Percentiles rank a stretch among this genome's conserved stretches.
Evolutionary conservation across 2,797 vertebrate genomes (phyloP).

Genomic region (Eutrigla gurnardus): DNA sequence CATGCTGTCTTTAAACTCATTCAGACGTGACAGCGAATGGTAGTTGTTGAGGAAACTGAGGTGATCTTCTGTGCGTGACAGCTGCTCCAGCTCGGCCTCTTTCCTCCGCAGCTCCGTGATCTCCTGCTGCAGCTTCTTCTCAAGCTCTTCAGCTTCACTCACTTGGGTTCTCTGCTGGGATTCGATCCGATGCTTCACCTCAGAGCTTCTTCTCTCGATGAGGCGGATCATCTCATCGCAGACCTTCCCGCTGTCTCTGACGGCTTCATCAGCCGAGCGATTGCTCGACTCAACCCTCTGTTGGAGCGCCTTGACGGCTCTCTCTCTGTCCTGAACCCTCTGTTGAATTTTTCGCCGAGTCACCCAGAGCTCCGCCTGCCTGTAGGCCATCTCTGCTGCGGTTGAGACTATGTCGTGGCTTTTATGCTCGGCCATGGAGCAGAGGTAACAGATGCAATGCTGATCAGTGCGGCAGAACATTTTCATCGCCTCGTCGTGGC

Average conservation of each 20-base stretch:
- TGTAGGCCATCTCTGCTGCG: slow-evolving; percentile 13
- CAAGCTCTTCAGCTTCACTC: slow-evolving; percentile 1
- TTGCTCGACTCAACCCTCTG: not conserved
- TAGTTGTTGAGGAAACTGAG: slow-evolving; percentile 26
- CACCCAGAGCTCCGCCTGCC: fast-evolving
- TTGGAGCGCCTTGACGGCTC: not conserved
- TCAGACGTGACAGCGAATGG: not conserved
- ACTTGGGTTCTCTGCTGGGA: slow-evolving; percentile 14
- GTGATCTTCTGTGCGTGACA: slow-evolving; percentile 28
- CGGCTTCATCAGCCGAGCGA: slow-evolving; percentile 30
- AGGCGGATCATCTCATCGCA: slow-evolving; percentile 7
- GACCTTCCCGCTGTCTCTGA: slow-evolving; percentile 16
- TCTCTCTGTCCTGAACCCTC: slow-evolving; percentile 29
- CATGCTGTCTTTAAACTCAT: not conserved
- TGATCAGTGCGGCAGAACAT: slow-evolving; percentile 49
- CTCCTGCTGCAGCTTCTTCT: slow-evolving; percentile 28
- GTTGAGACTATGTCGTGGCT: slow-evolving; percentile 19
- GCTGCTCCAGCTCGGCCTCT: slow-evolving; percentile 8
- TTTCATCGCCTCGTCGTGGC: slow-evolving; percentile 43
- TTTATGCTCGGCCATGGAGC: slow-evolving; percentile 24
- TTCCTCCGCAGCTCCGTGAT: slow-evolving; percentile 24
- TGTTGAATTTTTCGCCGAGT: slow-evolving; percentile 3
- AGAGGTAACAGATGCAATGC: slow-evolving; percentile 16
- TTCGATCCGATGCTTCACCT: slow-evolving; percentile 34
- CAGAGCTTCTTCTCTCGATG: not conserved